phyloP scores from a whole-genome alignment of 2,797 vertebrate species.

The Tangara arthus region DNA sequence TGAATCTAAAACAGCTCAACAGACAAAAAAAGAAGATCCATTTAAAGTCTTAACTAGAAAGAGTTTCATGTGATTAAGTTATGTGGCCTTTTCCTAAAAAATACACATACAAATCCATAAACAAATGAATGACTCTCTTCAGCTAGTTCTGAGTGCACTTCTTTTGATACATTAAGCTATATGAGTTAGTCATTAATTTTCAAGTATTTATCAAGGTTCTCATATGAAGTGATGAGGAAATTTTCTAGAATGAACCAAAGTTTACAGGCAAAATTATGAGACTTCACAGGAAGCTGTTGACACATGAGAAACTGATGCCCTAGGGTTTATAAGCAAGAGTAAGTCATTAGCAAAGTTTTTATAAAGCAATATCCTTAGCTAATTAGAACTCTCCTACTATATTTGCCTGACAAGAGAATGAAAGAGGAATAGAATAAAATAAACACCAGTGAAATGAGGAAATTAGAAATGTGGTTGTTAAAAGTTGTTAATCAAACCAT shows the following conservation, averaged over 20 bases:
- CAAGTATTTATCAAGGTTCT: conserved; percentile 32
- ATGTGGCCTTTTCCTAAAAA: not conserved
- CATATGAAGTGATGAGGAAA: not conserved
- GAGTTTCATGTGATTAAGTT: not conserved
- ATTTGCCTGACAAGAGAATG: conserved; percentile 42
- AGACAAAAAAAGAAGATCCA: not conserved
- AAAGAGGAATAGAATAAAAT: conserved; percentile 39
- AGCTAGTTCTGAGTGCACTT: not conserved
- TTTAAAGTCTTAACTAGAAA: not conserved
- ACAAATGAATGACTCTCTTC: not conserved
- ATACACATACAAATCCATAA: not conserved
- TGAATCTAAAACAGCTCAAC: not conserved
- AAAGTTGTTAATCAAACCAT: conserved; percentile 63
- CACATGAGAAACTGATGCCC: not conserved
- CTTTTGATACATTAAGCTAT: conserved; percentile 32
- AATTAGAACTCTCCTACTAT: conserved; percentile 58
- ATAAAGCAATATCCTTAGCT: conserved; percentile 28
- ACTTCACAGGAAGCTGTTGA: conserved; percentile 7
- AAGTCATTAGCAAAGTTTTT: conserved; percentile 21
- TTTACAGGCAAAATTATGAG: conserved; percentile 7
- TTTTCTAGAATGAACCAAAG: conserved; percentile 38
- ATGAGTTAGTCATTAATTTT: conserved; percentile 38
- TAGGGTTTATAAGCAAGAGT: not conserved
- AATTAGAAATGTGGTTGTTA: conserved; percentile 44
- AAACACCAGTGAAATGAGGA: conserved; percentile 46